These are phyloP conservation scores for Phalera bucephala DNA, from an alignment of 2,888 invertebrate genomes.

Conservation along the genomic window DNA sequence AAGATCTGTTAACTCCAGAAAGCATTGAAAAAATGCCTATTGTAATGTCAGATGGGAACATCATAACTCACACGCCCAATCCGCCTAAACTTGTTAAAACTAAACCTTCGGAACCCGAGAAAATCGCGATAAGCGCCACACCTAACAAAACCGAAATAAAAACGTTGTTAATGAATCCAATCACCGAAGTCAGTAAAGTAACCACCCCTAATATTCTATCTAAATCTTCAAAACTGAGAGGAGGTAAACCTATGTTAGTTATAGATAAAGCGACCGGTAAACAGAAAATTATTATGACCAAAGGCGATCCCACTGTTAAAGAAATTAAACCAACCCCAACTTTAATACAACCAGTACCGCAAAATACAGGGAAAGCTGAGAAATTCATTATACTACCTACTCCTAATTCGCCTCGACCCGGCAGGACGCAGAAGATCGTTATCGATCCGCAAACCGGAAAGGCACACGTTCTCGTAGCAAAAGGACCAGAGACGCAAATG, in stretches of 20 bases:
- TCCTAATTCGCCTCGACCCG: slow-evolving; percentile 56
- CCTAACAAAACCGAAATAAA: slow-evolving; percentile 62
- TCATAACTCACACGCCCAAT: slow-evolving; percentile 53
- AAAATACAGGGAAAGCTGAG: slow-evolving; percentile 54
- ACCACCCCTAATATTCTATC: slow-evolving; percentile 77
- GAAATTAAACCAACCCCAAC: slow-evolving; percentile 55
- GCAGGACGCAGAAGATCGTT: slow-evolving; percentile 73
- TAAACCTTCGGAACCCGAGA: slow-evolving; percentile 60
- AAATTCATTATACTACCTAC: slow-evolving; percentile 74
- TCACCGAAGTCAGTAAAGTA: slow-evolving; percentile 56
- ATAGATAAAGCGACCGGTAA: slow-evolving; percentile 75
- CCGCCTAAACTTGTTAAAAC: slow-evolving; percentile 60
- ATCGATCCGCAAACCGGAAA: slow-evolving; percentile 76
- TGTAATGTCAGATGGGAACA: slow-evolving; percentile 76
- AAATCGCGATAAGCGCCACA: slow-evolving; percentile 44
- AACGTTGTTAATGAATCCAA: slow-evolving; percentile 66
- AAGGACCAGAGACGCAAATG: slow-evolving; percentile 48
- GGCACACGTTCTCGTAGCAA: slow-evolving; percentile 68
- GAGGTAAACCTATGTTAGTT: slow-evolving; percentile 72
- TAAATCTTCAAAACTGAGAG: slow-evolving; percentile 71
- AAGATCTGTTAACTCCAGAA: slow-evolving; percentile 86
- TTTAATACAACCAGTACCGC: slow-evolving; percentile 53
- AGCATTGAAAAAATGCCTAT: slow-evolving; percentile 87
- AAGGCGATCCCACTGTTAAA: slow-evolving; percentile 58
- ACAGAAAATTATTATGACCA: slow-evolving; percentile 75